Percentiles rank a stretch among this genome's conserved stretches.
Evolutionary conservation across 2,888 invertebrate genomes (phyloP).

Genomic region (Abrostola tripartita): DNA sequence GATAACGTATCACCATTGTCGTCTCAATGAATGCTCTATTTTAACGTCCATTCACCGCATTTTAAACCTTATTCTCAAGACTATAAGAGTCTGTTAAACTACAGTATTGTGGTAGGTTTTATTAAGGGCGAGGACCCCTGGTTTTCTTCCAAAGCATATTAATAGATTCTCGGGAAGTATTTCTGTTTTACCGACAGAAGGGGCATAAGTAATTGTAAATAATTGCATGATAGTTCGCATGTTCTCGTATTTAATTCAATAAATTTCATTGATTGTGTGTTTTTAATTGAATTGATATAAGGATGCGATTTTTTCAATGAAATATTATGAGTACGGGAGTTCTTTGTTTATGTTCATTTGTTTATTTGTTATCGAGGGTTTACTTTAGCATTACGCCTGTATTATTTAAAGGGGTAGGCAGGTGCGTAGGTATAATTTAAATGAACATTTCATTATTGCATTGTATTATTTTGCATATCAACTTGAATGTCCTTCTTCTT

Average conservation of each 20-base stretch:
- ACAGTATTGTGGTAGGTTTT: conserved; percentile 11
- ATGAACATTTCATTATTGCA: too few species aligned
- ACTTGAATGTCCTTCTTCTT: too few species aligned
- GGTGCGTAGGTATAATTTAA: too few species aligned
- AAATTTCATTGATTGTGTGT: conserved; percentile 45
- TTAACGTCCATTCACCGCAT: conserved; percentile 5
- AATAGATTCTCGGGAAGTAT: conserved; percentile 43
- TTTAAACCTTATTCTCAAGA: conserved; percentile 4
- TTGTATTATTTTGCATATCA: too few species aligned
- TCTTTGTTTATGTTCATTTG: neutral
- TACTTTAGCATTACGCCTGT: neutral
- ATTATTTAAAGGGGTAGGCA: too few species aligned
- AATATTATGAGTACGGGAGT: conserved; percentile 1
- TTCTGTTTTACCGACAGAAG: conserved; percentile 29
- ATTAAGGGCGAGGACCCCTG: conserved; percentile 61
- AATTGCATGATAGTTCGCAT: conserved; percentile 36
- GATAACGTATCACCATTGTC: conserved; percentile 51
- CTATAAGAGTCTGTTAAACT: conserved; percentile 10
- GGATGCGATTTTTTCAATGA: conserved; percentile 47
- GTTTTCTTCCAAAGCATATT: conserved; percentile 61
- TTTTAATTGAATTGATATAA: conserved; percentile 39
- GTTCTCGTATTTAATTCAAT: conserved; percentile 52
- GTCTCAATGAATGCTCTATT: conserved; percentile 60
- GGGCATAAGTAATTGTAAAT: conserved; percentile 47
- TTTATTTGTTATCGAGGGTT: neutral